Evolutionary conservation across 2,797 vertebrate species (phyloP).

Genomic region (Valencia hispanica): DNA sequence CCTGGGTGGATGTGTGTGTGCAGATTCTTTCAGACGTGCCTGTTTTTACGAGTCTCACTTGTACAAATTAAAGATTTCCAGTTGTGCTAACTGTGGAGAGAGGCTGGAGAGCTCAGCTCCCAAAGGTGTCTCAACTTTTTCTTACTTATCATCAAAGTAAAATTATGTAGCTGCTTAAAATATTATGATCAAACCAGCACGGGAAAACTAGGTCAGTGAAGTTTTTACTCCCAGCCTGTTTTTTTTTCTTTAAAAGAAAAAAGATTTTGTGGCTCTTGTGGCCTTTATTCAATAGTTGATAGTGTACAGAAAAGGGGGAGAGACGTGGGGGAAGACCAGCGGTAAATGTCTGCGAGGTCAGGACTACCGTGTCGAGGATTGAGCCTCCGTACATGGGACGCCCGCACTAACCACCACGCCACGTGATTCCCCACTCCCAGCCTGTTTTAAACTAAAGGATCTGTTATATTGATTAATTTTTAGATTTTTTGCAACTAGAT

Average conservation of each 20-base stretch:
- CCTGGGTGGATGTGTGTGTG: conserved; percentile 16
- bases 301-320: too few species aligned
- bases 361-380: too few species aligned
- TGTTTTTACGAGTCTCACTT: conserved; percentile 59
- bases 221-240: not conserved
- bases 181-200: not conserved
- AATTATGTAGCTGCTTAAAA: not conserved
- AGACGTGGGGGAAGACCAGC: too few species aligned
- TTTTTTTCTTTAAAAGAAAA: too few species aligned
- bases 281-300: too few species aligned
- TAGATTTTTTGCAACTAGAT: not conserved
- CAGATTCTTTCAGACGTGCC: conserved; percentile 20
- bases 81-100: conserved; percentile 22
- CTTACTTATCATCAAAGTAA: conserved; percentile 6
- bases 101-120: not conserved
- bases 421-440: too few species aligned
- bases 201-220: not conserved
- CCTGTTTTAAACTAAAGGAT: not conserved
- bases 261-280: too few species aligned
- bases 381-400: too few species aligned
- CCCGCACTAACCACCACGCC: too few species aligned
- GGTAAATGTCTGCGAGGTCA: too few species aligned
- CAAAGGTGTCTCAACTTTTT: conserved; percentile 8
- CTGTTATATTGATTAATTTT: not conserved
- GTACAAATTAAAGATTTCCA: conserved; percentile 54